Evolutionary conservation across 2,113 vertebrate genomes (phyloP).

Genomic region (Leptobrachium leishanense): DNA sequence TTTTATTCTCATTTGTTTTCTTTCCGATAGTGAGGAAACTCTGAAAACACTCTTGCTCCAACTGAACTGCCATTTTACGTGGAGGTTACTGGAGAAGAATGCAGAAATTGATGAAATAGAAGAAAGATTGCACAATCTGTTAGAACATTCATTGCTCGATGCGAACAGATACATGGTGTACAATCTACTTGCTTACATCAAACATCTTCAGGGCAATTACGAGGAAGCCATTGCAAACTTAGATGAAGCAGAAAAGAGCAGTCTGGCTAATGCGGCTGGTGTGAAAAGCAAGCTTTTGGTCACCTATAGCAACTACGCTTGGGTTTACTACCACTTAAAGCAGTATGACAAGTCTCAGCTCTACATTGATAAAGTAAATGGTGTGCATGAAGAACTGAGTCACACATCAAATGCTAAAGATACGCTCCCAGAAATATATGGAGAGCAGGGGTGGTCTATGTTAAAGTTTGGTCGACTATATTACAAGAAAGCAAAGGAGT

Average conservation of each 20-base stretch:
- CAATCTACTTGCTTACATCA: slow-evolving; percentile 71
- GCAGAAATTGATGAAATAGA: no score
- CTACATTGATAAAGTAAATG: slow-evolving; percentile 63
- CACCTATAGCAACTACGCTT: slow-evolving; percentile 75
- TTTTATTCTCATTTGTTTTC: no score
- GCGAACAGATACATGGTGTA: slow-evolving; percentile 46
- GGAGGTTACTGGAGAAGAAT: no score
- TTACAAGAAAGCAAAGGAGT: slow-evolving; percentile 60
- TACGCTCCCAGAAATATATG: slow-evolving; percentile 60
- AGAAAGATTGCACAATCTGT: no score
- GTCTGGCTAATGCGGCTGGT: slow-evolving; percentile 32
- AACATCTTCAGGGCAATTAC: slow-evolving; percentile 62
- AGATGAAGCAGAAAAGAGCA: slow-evolving; percentile 63
- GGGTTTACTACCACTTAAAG: slow-evolving; percentile 68
- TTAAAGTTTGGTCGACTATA: slow-evolving; percentile 65
- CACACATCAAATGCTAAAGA: slow-evolving; percentile 42
- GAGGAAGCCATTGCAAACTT: slow-evolving; percentile 65
- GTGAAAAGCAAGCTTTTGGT: slow-evolving; percentile 60
- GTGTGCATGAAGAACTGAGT: slow-evolving; percentile 49
- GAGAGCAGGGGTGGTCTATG: slow-evolving; percentile 73
- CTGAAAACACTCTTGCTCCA: no score
- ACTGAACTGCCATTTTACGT: no score
- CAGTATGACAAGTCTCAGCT: slow-evolving; percentile 55
- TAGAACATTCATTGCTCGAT: no score
- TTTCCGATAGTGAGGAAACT: no score